phyloP scores from a whole-genome alignment of 2,113 vertebrate species.

The Muntiacus reevesi region DNA sequence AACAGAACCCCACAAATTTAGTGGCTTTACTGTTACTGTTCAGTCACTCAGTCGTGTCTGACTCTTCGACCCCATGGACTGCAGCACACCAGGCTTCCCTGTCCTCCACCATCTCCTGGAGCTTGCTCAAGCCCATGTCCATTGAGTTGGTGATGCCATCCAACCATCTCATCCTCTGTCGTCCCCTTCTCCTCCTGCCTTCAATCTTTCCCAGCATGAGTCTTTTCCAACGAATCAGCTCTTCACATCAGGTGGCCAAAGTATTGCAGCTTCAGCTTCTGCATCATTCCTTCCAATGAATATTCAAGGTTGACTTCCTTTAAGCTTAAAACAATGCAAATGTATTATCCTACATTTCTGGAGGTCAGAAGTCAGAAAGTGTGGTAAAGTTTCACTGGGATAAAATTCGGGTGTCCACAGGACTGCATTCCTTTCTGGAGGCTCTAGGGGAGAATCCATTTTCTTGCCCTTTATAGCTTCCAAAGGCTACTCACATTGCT shows the following conservation, averaged over 20 bases:
- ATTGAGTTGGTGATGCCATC: neutral
- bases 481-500: neutral
- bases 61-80: neutral
- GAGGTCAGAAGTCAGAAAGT: neutral
- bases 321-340: neutral
- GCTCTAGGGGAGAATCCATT: neutral
- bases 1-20: neutral
- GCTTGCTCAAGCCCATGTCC: neutral
- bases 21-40: neutral
- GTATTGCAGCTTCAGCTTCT: neutral
- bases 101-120: neutral
- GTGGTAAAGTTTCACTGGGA: neutral
- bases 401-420: neutral
- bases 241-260: neutral
- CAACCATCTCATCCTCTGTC: neutral
- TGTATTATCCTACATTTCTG: neutral
- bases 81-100: neutral
- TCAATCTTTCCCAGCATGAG: neutral
- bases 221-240: neutral
- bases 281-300: neutral
- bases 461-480: neutral
- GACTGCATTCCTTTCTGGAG: neutral
- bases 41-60: neutral
- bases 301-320: neutral
- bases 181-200: neutral